Evolutionary conservation across 2,113 vertebrate genomes (phyloP).

Genomic region (Ciconia stormi): DNA sequence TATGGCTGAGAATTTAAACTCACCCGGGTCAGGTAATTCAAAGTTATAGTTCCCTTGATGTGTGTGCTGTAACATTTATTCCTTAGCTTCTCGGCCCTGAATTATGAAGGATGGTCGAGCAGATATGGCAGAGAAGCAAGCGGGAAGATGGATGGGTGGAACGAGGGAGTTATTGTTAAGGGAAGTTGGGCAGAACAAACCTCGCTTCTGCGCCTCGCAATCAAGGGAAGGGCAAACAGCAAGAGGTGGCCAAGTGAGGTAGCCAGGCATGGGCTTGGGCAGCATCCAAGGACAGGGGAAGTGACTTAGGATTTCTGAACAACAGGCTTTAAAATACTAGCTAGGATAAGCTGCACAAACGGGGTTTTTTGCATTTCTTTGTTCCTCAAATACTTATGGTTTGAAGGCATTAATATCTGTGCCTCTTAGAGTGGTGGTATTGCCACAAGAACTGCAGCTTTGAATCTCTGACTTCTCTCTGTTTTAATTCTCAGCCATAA

Average conservation of each 20-base stretch:
- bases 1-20: slow-evolving; percentile 66
- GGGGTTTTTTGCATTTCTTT: not conserved
- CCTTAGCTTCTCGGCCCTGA: slow-evolving; percentile 13
- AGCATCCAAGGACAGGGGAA: not conserved
- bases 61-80: slow-evolving; percentile 29
- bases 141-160: not conserved
- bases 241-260: not conserved
- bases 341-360: not conserved
- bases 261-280: not conserved
- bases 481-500: slow-evolving; percentile 37
- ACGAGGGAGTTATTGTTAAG: not conserved
- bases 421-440: not conserved
- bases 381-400: not conserved
- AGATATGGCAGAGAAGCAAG: not conserved
- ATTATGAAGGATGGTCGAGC: not conserved
- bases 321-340: not conserved
- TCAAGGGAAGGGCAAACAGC: not conserved
- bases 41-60: slow-evolving; percentile 50
- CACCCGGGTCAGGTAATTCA: slow-evolving; percentile 53
- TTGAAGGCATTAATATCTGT: not conserved
- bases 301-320: not conserved
- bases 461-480: not conserved
- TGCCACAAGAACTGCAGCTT: not conserved
- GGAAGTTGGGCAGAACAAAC: not conserved
- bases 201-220: not conserved